Conservation (phyloP, 2,113 vertebrate species). For the Lucifuga dentata region DNA sequence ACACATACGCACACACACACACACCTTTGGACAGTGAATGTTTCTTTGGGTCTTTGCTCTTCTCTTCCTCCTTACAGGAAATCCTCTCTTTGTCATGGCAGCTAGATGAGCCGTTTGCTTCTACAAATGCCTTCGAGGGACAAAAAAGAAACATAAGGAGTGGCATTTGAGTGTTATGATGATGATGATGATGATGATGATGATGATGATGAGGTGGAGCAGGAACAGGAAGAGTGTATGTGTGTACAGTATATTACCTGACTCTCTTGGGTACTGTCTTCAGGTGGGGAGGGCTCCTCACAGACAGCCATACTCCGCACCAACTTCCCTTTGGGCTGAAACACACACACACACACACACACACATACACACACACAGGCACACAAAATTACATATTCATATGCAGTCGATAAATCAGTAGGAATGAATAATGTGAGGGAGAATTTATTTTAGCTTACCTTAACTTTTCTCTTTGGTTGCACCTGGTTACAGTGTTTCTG, state of each 20-base stretch:
- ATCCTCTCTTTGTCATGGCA: constrained; percentile 87
- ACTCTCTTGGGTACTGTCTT: constrained; percentile 82
- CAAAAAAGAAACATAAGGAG: constrained; percentile 4
- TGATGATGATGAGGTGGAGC: background rate
- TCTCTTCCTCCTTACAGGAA: constrained; percentile 88
- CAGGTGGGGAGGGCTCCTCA: constrained; percentile 86
- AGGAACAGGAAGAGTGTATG: background rate
- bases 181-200: constrained; percentile 7
- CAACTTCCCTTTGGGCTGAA: constrained; percentile 92
- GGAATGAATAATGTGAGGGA: constrained; percentile 58
- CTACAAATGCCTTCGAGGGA: constrained; percentile 83
- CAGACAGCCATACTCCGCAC: constrained; percentile 91
- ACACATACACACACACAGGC: constrained; percentile 28
- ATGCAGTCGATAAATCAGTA: constrained; percentile 49
- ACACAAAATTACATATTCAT: constrained; percentile 51
- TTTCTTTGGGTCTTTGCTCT: constrained; percentile 88
- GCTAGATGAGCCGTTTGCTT: constrained; percentile 84
- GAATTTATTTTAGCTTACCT: constrained; percentile 71
- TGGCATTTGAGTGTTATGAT: constrained; percentile 18
- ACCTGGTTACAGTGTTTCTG: constrained; percentile 69
- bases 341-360: constrained; percentile 45
- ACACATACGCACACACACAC: constrained; percentile 33
- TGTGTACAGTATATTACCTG: constrained; percentile 82
- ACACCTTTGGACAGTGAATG: constrained; percentile 91
- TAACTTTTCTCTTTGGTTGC: constrained; percentile 76